These are phyloP conservation scores for Craseonycteris thonglongyai DNA, from an alignment of 2,113 vertebrate species.

Conservation along the genomic window DNA sequence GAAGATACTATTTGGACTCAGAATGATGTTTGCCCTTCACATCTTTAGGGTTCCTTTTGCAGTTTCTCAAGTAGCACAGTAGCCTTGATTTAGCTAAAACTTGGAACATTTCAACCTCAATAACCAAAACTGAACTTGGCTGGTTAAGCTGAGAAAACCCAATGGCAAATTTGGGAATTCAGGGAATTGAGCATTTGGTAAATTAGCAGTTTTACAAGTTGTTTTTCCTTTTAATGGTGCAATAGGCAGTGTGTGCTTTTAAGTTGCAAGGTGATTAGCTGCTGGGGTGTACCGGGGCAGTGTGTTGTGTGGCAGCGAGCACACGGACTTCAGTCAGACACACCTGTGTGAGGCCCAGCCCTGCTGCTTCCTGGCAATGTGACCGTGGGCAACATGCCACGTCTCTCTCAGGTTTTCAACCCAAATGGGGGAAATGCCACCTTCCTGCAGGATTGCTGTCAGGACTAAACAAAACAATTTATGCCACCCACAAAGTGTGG, in stretches of 20 bases:
- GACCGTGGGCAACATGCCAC: background rate
- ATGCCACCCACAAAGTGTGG: background rate
- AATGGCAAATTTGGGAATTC: background rate
- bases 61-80: background rate
- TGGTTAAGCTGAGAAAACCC: background rate
- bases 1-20: background rate
- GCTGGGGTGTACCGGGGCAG: background rate
- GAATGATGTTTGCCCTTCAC: background rate
- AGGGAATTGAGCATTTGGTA: background rate
- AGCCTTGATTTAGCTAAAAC: background rate
- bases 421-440: background rate
- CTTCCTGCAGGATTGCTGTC: background rate
- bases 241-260: background rate
- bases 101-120: background rate
- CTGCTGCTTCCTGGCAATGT: background rate
- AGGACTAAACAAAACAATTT: background rate
- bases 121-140: background rate
- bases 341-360: background rate
- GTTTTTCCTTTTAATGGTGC: background rate
- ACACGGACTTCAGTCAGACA: background rate
- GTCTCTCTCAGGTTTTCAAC: background rate
- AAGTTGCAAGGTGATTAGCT: background rate
- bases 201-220: background rate
- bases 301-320: background rate
- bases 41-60: background rate